Evolutionary conservation across 92 coral and sea anemone species (phyloP).

Genomic region (Parazoanthus atlanticus): DNA sequence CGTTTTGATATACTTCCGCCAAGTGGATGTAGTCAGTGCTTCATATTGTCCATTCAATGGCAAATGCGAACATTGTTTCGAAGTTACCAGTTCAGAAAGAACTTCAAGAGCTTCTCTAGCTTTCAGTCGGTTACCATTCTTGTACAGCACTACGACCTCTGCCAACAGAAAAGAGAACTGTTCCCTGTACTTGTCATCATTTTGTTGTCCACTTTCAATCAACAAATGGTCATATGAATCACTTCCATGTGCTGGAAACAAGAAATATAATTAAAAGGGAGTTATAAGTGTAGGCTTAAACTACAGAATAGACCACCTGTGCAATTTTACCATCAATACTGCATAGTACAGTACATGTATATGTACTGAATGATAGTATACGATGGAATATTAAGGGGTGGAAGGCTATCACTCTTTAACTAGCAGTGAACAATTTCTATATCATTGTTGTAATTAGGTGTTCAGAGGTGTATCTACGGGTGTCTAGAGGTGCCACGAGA

Average conservation of each 20-base stretch:
- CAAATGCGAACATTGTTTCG: neutral
- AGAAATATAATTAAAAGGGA: neutral
- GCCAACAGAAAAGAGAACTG: neutral
- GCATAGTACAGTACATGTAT: neutral
- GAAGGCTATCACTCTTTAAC: neutral
- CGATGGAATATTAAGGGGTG: neutral
- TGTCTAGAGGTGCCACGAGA: no score
- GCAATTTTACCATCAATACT: neutral
- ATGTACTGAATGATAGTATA: neutral
- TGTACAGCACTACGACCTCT: neutral
- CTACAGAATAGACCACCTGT: neutral
- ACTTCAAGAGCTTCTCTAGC: conserved; percentile 4
- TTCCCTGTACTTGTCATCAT: neutral
- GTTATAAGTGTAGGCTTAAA: neutral
- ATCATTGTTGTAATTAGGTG: no score
- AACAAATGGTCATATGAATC: neutral
- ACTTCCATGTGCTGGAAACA: neutral
- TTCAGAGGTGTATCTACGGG: no score
- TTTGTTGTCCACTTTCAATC: neutral
- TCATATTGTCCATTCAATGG: neutral
- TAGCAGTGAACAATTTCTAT: neutral
- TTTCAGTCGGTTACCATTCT: neutral
- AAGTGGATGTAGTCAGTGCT: neutral
- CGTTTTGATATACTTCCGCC: neutral
- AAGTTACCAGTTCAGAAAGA: neutral